These are phyloP conservation scores for Fregetta grallaria DNA, from an alignment of 2,113 vertebrate species.

Conservation along the genomic window DNA sequence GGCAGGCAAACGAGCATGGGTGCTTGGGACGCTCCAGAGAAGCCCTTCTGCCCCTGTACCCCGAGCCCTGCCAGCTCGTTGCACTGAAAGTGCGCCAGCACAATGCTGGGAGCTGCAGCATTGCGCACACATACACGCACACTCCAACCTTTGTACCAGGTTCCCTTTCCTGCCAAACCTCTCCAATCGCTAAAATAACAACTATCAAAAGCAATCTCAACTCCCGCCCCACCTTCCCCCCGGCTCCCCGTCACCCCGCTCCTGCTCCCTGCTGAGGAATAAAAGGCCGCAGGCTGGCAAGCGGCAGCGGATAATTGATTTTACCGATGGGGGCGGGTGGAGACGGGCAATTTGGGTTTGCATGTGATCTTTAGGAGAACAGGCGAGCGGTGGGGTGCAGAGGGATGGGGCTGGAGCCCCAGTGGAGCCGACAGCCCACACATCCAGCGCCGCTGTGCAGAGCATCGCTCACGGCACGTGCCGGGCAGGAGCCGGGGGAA, in stretches of 20 bases:
- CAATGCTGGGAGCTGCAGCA: not conserved
- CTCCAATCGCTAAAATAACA: slow-evolving; percentile 1
- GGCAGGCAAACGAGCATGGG: accelerated
- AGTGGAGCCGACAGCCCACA: slow-evolving; percentile 5
- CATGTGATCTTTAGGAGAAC: slow-evolving; percentile 45
- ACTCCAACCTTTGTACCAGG: slow-evolving; percentile 23
- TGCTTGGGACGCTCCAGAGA: not conserved
- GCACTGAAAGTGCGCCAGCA: not conserved
- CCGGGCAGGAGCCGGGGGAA: not conserved
- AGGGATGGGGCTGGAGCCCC: slow-evolving; percentile 36
- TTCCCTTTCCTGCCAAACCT: slow-evolving; percentile 12
- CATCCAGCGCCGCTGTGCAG: not conserved
- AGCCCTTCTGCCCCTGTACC: not conserved
- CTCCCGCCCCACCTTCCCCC: not conserved
- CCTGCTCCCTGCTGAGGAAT: slow-evolving; percentile 2
- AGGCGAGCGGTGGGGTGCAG: slow-evolving; percentile 8
- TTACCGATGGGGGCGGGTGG: slow-evolving; percentile 27
- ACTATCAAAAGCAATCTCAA: slow-evolving; percentile 36
- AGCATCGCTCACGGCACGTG: slow-evolving; percentile 1
- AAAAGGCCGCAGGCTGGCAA: slow-evolving; percentile 25
- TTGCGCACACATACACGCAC: not conserved
- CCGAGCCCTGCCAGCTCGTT: not conserved
- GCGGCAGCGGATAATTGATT: slow-evolving; percentile 39
- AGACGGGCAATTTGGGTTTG: slow-evolving; percentile 56
- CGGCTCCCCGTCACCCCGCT: not conserved